A percentile compares a stretch with the other conserved stretches of the same genome.
phyloP scores from a whole-genome alignment of 2,797 vertebrate genomes.

The Tenualosa ilisha region DNA sequence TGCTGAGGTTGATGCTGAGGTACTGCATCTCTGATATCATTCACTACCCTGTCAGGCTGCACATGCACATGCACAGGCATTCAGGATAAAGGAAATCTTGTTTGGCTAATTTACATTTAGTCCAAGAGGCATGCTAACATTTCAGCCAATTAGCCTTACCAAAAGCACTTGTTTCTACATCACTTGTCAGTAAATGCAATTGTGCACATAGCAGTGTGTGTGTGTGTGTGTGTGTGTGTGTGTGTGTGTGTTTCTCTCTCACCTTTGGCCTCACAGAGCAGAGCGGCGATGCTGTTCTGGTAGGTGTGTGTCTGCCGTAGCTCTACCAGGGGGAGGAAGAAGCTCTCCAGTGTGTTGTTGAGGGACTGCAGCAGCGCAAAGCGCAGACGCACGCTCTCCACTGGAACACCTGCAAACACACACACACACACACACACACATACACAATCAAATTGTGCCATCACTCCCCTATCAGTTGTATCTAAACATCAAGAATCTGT shows the following conservation, averaged over 20 bases:
- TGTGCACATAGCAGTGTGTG: not conserved
- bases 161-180: no score
- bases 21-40: no score
- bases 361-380: conserved; percentile 96
- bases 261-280: conserved; percentile 95
- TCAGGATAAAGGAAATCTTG: no score
- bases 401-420: conserved; percentile 78
- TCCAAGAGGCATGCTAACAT: no score
- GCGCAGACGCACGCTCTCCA: conserved; percentile 90
- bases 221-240: not conserved
- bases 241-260: conserved; percentile 40
- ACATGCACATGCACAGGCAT: no score
- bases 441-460: not conserved
- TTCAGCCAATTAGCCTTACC: no score
- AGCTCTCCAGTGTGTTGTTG: conserved; percentile 92
- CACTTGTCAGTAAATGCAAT: not conserved
- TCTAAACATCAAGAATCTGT: no score
- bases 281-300: conserved; percentile 85
- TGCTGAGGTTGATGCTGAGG: not conserved
- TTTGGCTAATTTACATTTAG: no score
- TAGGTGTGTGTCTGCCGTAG: conserved; percentile 87
- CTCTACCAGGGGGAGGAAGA: conserved; percentile 95
- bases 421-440: not conserved
- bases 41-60: no score
- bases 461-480: no score